Conservation (phyloP, 2,797 vertebrate genomes). For the Fratercula arctica region DNA sequence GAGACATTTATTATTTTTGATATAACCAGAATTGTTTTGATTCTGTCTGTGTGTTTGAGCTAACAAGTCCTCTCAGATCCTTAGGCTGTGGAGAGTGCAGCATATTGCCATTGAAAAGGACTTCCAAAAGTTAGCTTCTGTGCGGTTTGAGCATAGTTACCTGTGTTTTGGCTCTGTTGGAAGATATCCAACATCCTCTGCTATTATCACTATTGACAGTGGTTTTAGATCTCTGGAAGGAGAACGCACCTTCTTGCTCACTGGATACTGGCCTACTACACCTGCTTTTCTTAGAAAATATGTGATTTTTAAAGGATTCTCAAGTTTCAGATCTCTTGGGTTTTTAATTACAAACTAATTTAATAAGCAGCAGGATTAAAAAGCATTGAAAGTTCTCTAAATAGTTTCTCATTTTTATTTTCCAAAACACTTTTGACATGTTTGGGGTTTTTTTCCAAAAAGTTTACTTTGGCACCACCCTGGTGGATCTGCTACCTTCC, state of each 20-base stretch:
- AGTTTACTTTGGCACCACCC: background rate
- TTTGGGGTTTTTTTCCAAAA: background rate
- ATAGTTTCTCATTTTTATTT: background rate
- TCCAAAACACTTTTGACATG: background rate
- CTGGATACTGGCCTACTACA: background rate
- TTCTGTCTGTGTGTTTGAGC: background rate
- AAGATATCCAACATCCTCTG: background rate
- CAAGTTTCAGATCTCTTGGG: background rate
- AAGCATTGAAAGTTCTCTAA: background rate
- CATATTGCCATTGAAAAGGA: background rate
- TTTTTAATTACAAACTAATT: background rate
- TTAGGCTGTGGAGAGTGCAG: background rate
- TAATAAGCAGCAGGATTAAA: background rate
- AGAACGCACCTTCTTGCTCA: background rate
- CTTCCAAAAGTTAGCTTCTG: background rate
- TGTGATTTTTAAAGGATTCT: background rate
- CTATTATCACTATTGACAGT: background rate
- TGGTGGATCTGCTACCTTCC: background rate
- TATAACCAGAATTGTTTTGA: background rate
- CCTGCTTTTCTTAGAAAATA: background rate
- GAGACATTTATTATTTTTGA: background rate
- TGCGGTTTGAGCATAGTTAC: background rate
- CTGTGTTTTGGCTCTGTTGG: background rate
- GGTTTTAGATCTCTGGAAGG: background rate
- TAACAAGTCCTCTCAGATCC: background rate